Base-by-base conservation (phyloP, 2,888 invertebrate species). In the Rapana venosa region DNA sequence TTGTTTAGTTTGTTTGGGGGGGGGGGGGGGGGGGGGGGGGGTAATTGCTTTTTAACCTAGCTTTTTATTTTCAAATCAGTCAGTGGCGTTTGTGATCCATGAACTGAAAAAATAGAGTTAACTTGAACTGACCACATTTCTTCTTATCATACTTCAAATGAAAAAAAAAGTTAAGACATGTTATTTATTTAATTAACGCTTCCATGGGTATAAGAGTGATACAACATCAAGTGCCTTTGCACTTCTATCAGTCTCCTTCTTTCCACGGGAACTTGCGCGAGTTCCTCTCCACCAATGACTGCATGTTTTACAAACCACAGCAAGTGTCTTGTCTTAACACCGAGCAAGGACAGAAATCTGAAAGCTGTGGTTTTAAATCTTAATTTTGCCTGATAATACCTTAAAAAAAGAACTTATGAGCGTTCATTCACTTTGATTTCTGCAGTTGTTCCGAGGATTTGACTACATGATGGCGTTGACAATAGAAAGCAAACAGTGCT, bases 211-310 rank as follows among this genome's bases (percentile, higher is more conserved):
- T n/a, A n/a, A n/a, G n/a, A n/a, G n/a, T n/a, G n/a, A n/a, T n/a
- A n/a, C 11, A 35, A 8, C 36, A 36, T 26, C 84, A 84, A 56
- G 84, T 30, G 58, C 58, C 84, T 85, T 0, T 85, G 30, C 30
- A 30, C 26, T 26, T 2, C 2, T 13, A 26, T 15, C 17, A 30
- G 1, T 56, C 56, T 30, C 56, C 30, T 17, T 8, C n/a, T 58
- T 30, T 85, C 84, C 26, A 84, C 85, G 85, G 30, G 85, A 85
- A 85, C 85, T 85, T n/a, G 85, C 85, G 85, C 30, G 85, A 85
- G 30, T 61, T 85, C 61, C 22, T 61, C 61, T 85, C 32, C 61
- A 85, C 85, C 85, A 85, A 85, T 85, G 32, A 61, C 0, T 20
- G 30, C 17, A 47, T 4, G 61, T 1, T 4, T 85, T 58, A 61